Evolutionary conservation across 2,797 vertebrate genomes (phyloP).

Genomic region (Trichosurus vulpecula): DNA sequence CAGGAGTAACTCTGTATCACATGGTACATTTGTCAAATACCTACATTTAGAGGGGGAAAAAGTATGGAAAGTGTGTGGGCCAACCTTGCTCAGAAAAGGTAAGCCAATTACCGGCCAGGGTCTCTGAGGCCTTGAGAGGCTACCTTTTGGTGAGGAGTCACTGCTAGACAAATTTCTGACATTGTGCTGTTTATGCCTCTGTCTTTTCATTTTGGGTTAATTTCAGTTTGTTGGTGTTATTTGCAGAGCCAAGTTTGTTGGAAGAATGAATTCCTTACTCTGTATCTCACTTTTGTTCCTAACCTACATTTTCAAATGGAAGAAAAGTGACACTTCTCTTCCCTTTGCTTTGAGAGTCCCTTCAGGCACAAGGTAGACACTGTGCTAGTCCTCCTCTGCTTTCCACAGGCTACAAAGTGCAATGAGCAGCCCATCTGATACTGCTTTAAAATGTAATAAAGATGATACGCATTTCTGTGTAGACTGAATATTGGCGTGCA

Average conservation of each 20-base stretch:
- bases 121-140: background rate
- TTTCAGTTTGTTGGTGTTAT: background rate
- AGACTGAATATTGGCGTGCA: constrained; percentile 58
- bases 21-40: background rate
- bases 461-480: constrained; percentile 41
- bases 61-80: background rate
- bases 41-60: background rate
- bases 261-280: constrained; percentile 1
- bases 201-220: background rate
- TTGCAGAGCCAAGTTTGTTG: constrained; percentile 1
- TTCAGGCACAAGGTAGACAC: background rate
- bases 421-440: constrained; percentile 40
- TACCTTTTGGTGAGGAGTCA: background rate
- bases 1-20: background rate
- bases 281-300: constrained; percentile 33
- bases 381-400: constrained; percentile 16
- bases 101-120: background rate
- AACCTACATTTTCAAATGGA: constrained; percentile 35
- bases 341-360: background rate
- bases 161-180: background rate
- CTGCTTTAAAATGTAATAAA: constrained; percentile 53
- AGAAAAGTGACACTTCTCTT: constrained; percentile 1
- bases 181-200: background rate
- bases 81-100: background rate
- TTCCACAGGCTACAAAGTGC: constrained; percentile 49